Base-by-base conservation (phyloP, 2,113 vertebrate genomes). In the Morone chrysops region DNA sequence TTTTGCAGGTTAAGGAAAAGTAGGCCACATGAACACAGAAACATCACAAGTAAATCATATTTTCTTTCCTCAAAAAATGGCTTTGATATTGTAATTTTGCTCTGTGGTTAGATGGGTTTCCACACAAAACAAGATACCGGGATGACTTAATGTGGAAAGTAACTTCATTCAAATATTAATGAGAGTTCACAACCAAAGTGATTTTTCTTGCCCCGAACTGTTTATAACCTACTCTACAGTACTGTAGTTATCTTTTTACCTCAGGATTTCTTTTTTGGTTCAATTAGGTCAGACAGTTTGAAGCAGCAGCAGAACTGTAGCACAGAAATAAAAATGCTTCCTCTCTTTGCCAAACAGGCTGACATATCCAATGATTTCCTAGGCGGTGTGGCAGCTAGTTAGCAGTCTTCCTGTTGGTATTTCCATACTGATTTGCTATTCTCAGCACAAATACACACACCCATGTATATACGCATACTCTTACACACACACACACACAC, bases 201-300 rank as follows among this genome's bases (percentile, higher is more conserved):
- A 70, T 78, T 67, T 75, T 68, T 25, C 70, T 51, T 41, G 0
- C 47, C 40, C 51, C 75, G 17, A 74, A 70, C 73, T 40, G 9
- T 80, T 57, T 47, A 61, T 41, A 65, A 22, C 61, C 74, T 69
- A 56, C 70, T 48, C 25, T 25, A 14, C 53, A 53, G 20, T n/a
- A 31, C 62, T 59, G n/a, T 71, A 62, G 36, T 77, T 80, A 50
- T 82, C 17, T 40, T 75, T 72, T 63, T 41, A 84, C 65, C 74
- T 78, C 67, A 48, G 63, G 38, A 70, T 70, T 88, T 84, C 12
- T 63, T 82, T 78, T 83, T 77, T 17, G 60, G 56, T 65, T 78
- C 80, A 87, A 90, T 91, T 88, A 83, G 60, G 75, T 71, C 12
- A 20, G 47, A 69, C 78, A 82, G 69, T 82, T 86, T 74, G 18